These are phyloP conservation scores for Carassius carassius DNA, from an alignment of 2,113 vertebrate genomes.

Conservation along the genomic window DNA sequence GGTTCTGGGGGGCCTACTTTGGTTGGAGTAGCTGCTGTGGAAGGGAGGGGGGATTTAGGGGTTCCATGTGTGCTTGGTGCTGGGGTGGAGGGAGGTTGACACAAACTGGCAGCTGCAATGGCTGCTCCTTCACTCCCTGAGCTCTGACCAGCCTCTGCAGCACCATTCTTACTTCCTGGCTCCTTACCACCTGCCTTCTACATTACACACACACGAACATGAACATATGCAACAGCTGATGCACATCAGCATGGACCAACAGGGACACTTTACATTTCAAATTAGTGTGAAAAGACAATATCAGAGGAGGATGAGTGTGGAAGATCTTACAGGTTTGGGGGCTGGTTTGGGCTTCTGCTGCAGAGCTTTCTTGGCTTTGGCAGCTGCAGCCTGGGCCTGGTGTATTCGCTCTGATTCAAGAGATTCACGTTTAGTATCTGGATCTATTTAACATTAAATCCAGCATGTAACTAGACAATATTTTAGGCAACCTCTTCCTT, in stretches of 20 bases:
- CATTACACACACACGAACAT: no score
- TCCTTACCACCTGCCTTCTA: constrained; percentile 71
- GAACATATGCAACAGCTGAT: constrained; percentile 9
- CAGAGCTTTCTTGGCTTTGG: constrained; percentile 94
- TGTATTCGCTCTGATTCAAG: constrained; percentile 88
- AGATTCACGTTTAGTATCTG: not conserved
- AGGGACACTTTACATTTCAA: constrained; percentile 33
- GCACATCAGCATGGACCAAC: constrained; percentile 9
- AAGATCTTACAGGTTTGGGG: constrained; percentile 83
- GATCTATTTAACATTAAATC: not conserved
- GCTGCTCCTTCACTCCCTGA: constrained; percentile 63
- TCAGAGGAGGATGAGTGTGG: not conserved
- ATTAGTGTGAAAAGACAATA: not conserved
- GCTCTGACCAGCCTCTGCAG: constrained; percentile 78
- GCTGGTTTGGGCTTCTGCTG: constrained; percentile 96
- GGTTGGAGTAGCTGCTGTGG: constrained; percentile 72
- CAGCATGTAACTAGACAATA: not conserved
- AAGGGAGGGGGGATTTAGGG: constrained; percentile 85
- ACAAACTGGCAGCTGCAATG: constrained; percentile 76
- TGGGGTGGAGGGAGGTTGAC: constrained; percentile 80
- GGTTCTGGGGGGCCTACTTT: constrained; percentile 82
- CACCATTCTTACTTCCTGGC: constrained; percentile 73
- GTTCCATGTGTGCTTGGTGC: constrained; percentile 73
- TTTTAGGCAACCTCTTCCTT: no score
- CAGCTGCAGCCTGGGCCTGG: constrained; percentile 95